Evolutionary conservation across 2,797 vertebrate species (phyloP), one percentile per base, ranked within the genome.

Genomic region (Poecilia wingei): DNA sequence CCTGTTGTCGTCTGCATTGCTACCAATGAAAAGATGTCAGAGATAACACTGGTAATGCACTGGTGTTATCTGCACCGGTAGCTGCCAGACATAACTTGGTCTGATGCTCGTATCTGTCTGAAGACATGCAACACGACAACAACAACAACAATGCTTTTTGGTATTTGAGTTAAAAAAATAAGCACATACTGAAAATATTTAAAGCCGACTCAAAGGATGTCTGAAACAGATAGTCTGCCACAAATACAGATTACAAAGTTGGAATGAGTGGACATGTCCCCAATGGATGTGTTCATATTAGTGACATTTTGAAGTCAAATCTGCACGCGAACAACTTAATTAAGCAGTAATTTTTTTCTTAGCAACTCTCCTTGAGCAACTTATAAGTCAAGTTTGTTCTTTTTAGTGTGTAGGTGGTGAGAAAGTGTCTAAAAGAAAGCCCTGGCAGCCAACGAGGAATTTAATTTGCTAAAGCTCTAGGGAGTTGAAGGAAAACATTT

Each of bases 91-190:
- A 53, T 20, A 51, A 59, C 31, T 68, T 41, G 46, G 74, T 59
- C 47, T 78, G 72, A 1, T 43, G 76, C 77, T 77, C 59, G 71
- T 6, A 51, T 43, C 6, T 20, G 28, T 41, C 77, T 57, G 31
- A 78, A 71, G 74, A 74, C n/a, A 82, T 79, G 85, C 84, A 86
- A 76, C 84, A 82, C 20, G 6, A 81, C 4, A 6, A 39, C 70
- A 75, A 39, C 70, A 75, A 71, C 78, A 74, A 88, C 71, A 74
- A 33, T 45, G 39, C 55, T 59, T 33, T 1, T n/a, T 49, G 66
- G 71, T 39, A 3, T 66, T 9, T 33, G 6, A 53, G 80, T 87
- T 83, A 82, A 43, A 72, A 49, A 51, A 51, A 51, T 3, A 25
- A 8, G 33, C 36, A 31, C 51, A 25, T 69, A 6, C 13, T 53